These are phyloP conservation scores for Acanthisitta chloris DNA, from an alignment of 2,113 vertebrate species.

Conservation along the genomic window DNA sequence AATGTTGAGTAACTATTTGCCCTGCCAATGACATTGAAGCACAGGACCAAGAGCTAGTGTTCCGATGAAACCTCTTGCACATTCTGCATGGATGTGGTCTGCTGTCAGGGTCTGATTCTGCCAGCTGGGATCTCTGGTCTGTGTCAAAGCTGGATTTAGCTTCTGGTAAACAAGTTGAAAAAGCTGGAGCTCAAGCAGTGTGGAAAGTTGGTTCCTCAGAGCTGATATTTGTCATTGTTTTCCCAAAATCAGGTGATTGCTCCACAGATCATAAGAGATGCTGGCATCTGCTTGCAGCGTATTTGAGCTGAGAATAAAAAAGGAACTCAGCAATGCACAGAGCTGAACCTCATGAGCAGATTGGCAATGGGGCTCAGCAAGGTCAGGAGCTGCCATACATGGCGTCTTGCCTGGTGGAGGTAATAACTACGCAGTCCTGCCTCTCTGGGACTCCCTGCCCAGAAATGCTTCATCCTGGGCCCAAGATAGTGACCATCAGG, in stretches of 20 bases:
- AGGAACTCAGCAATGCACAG: not conserved
- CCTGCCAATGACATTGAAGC: not conserved
- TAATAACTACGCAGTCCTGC: not conserved
- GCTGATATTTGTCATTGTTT: not conserved
- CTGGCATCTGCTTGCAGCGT: not conserved
- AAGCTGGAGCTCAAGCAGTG: not conserved
- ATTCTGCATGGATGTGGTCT: not conserved
- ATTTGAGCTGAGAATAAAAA: not conserved
- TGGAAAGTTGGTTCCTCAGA: not conserved
- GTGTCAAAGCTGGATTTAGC: not conserved
- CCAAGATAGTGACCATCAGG: not conserved
- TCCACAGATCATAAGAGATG: not conserved
- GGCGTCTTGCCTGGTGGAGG: not conserved
- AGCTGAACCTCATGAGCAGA: not conserved
- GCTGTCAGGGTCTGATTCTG: not conserved
- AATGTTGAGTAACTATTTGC: not conserved
- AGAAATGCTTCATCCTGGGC: not conserved
- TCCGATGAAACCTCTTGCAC: not conserved
- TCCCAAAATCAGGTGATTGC: not conserved
- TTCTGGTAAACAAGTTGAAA: not conserved
- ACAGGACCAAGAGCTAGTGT: not conserved
- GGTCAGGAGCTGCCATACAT: not conserved
- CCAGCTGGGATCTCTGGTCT: not conserved
- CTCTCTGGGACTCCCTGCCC: not conserved
- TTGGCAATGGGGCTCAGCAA: not conserved